Conservation (phyloP, 2,888 invertebrate species). For the Nasonovia ribisnigri region DNA sequence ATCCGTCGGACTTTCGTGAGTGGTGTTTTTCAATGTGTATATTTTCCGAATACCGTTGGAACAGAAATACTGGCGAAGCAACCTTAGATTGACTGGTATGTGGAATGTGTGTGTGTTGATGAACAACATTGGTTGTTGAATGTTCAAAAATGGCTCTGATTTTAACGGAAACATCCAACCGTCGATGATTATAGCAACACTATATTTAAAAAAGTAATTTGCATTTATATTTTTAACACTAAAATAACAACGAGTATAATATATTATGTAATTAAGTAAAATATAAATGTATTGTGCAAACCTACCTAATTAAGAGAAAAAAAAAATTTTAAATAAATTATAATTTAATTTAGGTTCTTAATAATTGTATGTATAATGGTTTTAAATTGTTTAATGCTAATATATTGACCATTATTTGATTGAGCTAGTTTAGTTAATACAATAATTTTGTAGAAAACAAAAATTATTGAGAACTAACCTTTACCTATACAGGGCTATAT, state of each 20-base stretch:
- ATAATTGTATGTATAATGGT: background rate
- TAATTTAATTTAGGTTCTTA: background rate
- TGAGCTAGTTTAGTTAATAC: background rate
- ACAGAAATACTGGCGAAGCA: conserved; percentile 64
- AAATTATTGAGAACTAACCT: background rate
- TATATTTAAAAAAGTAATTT: conserved; percentile 67
- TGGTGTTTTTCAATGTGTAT: conserved; percentile 69
- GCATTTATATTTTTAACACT: background rate
- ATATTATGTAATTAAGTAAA: background rate
- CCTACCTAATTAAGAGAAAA: background rate
- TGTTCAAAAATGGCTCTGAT: conserved; percentile 71
- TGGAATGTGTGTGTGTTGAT: conserved; percentile 76
- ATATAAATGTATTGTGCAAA: background rate
- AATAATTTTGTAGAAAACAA: background rate
- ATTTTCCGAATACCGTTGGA: conserved; percentile 36
- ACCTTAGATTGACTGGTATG: conserved; percentile 72
- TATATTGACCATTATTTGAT: background rate
- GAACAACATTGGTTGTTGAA: conserved; percentile 73
- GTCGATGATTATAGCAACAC: conserved; percentile 74
- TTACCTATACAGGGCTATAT: too few species aligned
- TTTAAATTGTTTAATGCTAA: background rate
- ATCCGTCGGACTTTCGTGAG: conserved; percentile 73
- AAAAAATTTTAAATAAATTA: background rate
- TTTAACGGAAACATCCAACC: conserved; percentile 77
- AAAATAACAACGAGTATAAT: background rate